These are phyloP conservation scores for Myiotriccus ornatus DNA, from an alignment of 2,797 vertebrate genomes.

Conservation along the genomic window DNA sequence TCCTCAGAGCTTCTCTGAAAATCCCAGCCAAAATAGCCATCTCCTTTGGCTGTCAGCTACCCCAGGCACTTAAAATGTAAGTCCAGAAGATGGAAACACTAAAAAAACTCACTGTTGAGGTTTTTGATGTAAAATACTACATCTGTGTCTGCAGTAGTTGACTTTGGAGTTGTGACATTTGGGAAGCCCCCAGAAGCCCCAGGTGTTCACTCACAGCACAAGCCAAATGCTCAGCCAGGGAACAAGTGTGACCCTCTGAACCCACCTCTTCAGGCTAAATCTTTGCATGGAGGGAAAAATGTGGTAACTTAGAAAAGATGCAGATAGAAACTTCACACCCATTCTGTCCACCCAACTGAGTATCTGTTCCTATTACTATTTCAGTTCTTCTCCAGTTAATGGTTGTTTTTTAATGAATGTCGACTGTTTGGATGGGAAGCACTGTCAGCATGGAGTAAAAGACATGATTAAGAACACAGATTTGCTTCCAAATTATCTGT, in stretches of 20 bases:
- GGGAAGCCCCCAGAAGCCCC: not conserved
- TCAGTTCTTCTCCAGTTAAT: not conserved
- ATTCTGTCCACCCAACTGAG: not conserved
- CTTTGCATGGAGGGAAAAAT: not conserved
- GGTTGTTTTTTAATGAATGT: not conserved
- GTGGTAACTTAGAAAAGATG: not conserved
- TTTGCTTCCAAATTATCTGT: not conserved
- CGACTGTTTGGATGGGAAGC: not conserved
- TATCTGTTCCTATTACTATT: not conserved
- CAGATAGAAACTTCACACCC: not conserved
- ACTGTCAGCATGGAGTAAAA: not conserved
- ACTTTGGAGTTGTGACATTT: not conserved
- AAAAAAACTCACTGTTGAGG: fast-evolving
- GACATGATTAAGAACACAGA: not conserved
- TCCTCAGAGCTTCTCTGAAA: not conserved
- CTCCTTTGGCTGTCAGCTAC: not conserved
- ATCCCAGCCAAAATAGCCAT: not conserved
- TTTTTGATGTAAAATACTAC: not conserved
- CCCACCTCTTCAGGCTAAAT: not conserved
- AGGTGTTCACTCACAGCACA: not conserved
- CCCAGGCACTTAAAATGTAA: not conserved
- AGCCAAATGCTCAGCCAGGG: not conserved
- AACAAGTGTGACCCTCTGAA: not conserved
- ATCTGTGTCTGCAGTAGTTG: not conserved
- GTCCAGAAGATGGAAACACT: not conserved